Evolutionary conservation across 2,888 invertebrate species (phyloP), one percentile per base, ranked within the genome.

Genomic region (Nematopogon swammerdamellus): DNA sequence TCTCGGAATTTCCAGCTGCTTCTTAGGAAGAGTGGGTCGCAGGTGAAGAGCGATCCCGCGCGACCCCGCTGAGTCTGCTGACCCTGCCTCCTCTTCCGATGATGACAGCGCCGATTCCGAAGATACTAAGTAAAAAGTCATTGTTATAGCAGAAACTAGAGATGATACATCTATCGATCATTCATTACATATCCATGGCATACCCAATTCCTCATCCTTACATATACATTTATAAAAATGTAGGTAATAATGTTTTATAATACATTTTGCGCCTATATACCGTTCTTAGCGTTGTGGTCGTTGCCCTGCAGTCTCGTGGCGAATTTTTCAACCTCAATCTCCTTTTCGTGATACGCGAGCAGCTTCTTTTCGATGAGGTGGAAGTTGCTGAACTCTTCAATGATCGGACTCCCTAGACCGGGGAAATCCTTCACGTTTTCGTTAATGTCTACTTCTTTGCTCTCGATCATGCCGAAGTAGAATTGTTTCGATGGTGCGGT

Each of bases 381-480:
- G 57, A 77, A 79, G 58, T 77, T 75, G 52, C 66, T 70, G 49
- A 76, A 67, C 56, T 79, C 76, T 51, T 76, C 75, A 19, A 77
- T 75, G 51, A 79, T 75, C 3, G 77, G 77, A 49, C 72, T 72
- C 4, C 77, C 77, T 1, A 79, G 59, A 0, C 77, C 77, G 0
- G 76, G 76, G 57, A 79, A 79, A 56, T 77, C 77, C 49, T 72
- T 77, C 3, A 73, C 55, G 50, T 72, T 67, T 30, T 79, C 72
- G 20, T 65, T 61, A 0, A 62, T 56, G 45, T 67, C 64, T 0
- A 66, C 57, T 47, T 72, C 72, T 46, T 72, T 71, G 55, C 69
- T 72, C 56, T 84, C 82, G 54, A 85, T 85, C 90, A 91, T 91
- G 36, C 91, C 91, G 61, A 91, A 91, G 70, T 91, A 91, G 67